Evolutionary conservation across 2,888 invertebrate genomes (phyloP), one percentile per base, ranked within the genome.

Genomic region (Halictus quadricinctus): DNA sequence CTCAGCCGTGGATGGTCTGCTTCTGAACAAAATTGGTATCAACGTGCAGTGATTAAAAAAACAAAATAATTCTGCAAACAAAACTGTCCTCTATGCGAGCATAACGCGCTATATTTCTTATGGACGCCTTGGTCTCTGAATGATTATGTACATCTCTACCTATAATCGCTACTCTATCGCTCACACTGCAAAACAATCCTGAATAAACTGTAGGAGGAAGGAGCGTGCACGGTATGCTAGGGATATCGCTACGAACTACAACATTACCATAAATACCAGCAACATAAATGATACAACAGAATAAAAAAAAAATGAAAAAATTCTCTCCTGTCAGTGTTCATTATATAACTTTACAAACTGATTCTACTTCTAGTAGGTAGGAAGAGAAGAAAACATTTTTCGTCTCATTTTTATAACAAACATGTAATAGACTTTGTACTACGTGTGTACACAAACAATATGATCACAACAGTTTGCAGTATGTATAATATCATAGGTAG

Each of bases 341-440:
- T 46, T 77, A 66, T 25, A 29, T 50, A 73, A 60, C n/a, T 10
- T 46, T 73, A 48, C 0, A 48, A 10, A 43, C n/a, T 58, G 72
- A 69, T 70, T 64, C 29, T 81, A 85, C 10, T 81, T 70, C 69
- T 81, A 76, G 0, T 50, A 73, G 69, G 41, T 78, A 76, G 64
- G 48, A 76, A 36, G 58, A 29, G 48, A 84, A 80, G 25, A 78
- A 79, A 77, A 70, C 41, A 74, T 75, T 70, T 3, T 41, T 66
- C 66, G 5, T 75, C 29, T 58, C 48, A 46, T 76, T 76, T 78
- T 29, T 58, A 78, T 50, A 76, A 70, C 7, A 82, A 75, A 75
- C 41, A 77, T 64, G 6, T 73, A 83, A 76, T 76, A 82, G 8
- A 77, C 2, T 54, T 74, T 58, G 74, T 70, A 74, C 73, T 78